Conservation (phyloP, 2,113 vertebrate genomes). For the Phoxinus phoxinus region DNA sequence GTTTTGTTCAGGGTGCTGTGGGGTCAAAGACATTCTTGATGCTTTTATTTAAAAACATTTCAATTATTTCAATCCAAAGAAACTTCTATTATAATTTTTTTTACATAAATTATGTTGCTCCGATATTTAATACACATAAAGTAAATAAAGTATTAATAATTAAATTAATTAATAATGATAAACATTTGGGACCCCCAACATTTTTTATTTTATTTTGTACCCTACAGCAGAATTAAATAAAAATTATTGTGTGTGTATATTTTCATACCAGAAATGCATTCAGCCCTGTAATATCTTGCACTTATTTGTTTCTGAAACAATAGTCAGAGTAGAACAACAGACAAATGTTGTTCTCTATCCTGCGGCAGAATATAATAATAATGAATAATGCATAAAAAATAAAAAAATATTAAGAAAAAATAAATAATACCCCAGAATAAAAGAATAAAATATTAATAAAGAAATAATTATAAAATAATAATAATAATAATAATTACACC, state of each 20-base stretch:
- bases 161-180: too few species aligned
- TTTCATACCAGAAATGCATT: too few species aligned
- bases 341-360: neutral
- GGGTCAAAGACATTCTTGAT: too few species aligned
- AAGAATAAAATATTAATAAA: neutral
- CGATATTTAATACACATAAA: too few species aligned
- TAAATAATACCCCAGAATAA: neutral
- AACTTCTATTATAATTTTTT: too few species aligned
- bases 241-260: too few species aligned
- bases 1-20: neutral
- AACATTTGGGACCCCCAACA: neutral
- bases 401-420: neutral
- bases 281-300: too few species aligned
- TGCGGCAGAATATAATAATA: neutral
- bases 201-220: neutral
- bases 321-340: neutral
- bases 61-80: too few species aligned
- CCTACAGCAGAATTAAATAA: neutral
- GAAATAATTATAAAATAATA: neutral
- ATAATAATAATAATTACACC: neutral
- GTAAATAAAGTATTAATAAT: neutral
- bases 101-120: too few species aligned
- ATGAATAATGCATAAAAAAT: neutral
- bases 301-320: neutral
- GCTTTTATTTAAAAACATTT: too few species aligned